These are phyloP conservation scores for Premnoplex brunnescens DNA, from an alignment of 2,797 vertebrate species.

Conservation along the genomic window DNA sequence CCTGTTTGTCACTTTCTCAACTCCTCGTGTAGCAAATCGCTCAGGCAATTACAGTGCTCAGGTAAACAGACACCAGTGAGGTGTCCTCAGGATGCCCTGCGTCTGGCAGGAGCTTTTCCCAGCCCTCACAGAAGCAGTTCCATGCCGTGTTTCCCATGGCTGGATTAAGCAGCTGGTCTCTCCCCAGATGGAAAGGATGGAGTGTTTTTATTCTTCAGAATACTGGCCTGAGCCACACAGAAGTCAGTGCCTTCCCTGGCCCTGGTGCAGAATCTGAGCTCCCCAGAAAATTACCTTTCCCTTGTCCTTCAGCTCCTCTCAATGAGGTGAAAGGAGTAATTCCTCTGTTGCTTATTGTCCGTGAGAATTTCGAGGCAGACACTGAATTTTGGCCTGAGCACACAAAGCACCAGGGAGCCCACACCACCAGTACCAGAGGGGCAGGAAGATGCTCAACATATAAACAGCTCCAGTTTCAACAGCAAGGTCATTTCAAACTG, in stretches of 20 bases:
- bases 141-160: background rate
- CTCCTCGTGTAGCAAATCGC: background rate
- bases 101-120: background rate
- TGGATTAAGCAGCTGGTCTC: background rate
- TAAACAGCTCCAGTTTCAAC: background rate
- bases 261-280: background rate
- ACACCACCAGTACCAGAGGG: background rate
- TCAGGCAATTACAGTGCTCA: background rate
- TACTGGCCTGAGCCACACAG: background rate
- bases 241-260: background rate
- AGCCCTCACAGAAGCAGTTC: background rate
- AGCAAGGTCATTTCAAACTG: background rate
- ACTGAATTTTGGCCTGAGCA: background rate
- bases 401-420: background rate
- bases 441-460: background rate
- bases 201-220: background rate
- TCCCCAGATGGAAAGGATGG: background rate
- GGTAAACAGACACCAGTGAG: background rate
- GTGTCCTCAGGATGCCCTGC: background rate
- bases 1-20: background rate
- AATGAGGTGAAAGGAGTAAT: background rate
- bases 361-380: background rate
- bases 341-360: background rate
- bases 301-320: background rate
- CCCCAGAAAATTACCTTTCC: background rate